Conservation (phyloP, 2,113 vertebrate species). For the Hippocampus zosterae region DNA sequence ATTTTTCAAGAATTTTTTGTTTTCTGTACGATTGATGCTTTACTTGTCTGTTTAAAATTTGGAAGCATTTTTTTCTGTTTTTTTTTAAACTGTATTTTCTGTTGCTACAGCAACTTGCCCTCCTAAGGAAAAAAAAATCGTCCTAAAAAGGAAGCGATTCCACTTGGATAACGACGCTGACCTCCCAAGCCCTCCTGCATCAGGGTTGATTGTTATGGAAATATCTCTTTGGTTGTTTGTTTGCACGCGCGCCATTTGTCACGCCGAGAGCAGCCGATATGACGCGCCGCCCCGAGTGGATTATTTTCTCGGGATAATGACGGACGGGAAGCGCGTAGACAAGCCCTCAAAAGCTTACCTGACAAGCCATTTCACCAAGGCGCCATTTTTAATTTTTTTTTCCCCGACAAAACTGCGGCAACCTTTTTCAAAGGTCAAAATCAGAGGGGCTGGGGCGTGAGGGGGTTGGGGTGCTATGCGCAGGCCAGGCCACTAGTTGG, state of each 20-base stretch:
- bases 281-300: slow-evolving; percentile 28
- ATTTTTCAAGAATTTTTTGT: too few species aligned
- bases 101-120: neutral
- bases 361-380: slow-evolving; percentile 8
- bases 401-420: neutral
- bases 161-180: neutral
- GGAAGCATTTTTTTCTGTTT: neutral
- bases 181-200: neutral
- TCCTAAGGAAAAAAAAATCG: neutral
- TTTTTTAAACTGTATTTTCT: neutral
- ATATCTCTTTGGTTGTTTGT: slow-evolving; percentile 15
- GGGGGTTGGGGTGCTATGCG: neutral
- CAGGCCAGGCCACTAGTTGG: neutral
- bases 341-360: slow-evolving; percentile 26
- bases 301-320: slow-evolving; percentile 12
- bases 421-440: neutral
- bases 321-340: slow-evolving; percentile 6
- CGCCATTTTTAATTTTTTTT: neutral
- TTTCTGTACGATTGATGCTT: too few species aligned
- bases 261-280: slow-evolving; percentile 25
- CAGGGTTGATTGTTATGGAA: slow-evolving; percentile 17
- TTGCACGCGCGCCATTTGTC: slow-evolving; percentile 45
- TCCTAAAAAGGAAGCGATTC: neutral
- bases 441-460: neutral
- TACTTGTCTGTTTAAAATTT: neutral